Evolutionary conservation across 2,888 invertebrate genomes (phyloP).

Genomic region (Phengaris alcon): DNA sequence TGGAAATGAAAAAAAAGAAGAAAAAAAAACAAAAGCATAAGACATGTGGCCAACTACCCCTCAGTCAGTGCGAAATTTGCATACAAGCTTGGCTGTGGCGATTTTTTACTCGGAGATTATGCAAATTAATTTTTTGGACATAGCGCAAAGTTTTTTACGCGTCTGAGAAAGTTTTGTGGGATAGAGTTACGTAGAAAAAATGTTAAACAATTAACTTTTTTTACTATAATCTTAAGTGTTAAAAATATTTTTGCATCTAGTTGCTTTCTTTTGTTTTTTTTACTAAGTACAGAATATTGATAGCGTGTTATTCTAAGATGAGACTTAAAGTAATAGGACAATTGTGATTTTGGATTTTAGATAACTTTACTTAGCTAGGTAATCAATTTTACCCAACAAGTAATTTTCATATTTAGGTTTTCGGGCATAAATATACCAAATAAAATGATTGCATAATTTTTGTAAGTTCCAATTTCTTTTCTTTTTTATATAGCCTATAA

Average conservation of each 20-base stretch:
- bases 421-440: too few species aligned
- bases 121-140: constrained; percentile 74
- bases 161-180: constrained; percentile 46
- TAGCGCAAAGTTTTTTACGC: constrained; percentile 47
- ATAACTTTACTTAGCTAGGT: too few species aligned
- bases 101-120: constrained; percentile 73
- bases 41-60: constrained; percentile 57
- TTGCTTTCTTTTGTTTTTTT: not conserved
- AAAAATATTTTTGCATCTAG: constrained; percentile 13
- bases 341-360: too few species aligned
- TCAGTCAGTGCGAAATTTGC: constrained; percentile 58
- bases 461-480: too few species aligned
- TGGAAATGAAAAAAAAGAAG: constrained; percentile 47
- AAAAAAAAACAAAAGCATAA: constrained; percentile 45
- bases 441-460: too few species aligned
- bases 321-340: too few species aligned
- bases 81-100: constrained; percentile 60
- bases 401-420: too few species aligned
- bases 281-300: not conserved
- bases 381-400: too few species aligned
- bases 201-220: constrained; percentile 35
- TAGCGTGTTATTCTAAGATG: not conserved
- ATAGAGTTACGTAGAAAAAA: constrained; percentile 37
- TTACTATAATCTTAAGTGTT: constrained; percentile 18
- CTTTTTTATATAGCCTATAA: too few species aligned